Percentiles rank a stretch among this genome's conserved stretches.
Evolutionary conservation across 2,888 invertebrate species (phyloP).

Genomic region (Andrena fulva): DNA sequence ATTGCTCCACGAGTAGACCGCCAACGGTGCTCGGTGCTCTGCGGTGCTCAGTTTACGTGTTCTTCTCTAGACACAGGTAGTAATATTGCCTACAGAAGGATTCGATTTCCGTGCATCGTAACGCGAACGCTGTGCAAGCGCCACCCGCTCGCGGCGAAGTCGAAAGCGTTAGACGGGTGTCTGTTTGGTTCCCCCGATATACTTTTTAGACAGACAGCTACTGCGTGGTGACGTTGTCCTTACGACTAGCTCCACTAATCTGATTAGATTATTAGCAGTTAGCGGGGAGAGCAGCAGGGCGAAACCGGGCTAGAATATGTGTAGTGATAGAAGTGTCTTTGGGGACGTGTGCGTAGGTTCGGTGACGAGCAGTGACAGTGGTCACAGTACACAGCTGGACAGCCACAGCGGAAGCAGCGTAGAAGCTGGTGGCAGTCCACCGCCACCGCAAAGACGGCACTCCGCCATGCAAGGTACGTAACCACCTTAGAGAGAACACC

Average conservation of each 20-base stretch:
- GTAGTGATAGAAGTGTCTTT: conserved; percentile 83
- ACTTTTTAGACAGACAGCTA: not conserved
- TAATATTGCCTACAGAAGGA: conserved; percentile 46
- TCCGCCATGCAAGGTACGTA: conserved; percentile 86
- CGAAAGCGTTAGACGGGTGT: conserved; percentile 3
- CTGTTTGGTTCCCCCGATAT: not conserved
- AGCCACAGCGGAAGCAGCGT: conserved; percentile 88
- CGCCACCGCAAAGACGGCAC: conserved; percentile 86
- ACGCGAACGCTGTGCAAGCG: conserved; percentile 50
- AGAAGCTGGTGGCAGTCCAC: conserved; percentile 85
- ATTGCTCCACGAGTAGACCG: too few relatives aligned
- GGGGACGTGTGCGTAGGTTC: conserved; percentile 88
- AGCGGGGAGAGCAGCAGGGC: conserved; percentile 59
- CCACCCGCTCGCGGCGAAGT: conserved; percentile 13
- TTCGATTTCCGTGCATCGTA: conserved; percentile 43
- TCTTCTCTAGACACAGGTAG: conserved; percentile 23
- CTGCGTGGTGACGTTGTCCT: conserved; percentile 13
- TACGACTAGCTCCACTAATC: conserved; percentile 27
- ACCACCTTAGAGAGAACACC: conserved; percentile 34
- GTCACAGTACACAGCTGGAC: conserved; percentile 92
- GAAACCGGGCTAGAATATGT: conserved; percentile 72
- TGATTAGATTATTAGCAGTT: conserved; percentile 60
- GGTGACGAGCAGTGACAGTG: conserved; percentile 96
- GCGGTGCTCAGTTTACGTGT: not conserved
- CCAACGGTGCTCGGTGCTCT: too few relatives aligned